Evolutionary conservation across 2,888 invertebrate species (phyloP), one percentile per base, ranked within the genome.

Genomic region (Proisotoma minuta): DNA sequence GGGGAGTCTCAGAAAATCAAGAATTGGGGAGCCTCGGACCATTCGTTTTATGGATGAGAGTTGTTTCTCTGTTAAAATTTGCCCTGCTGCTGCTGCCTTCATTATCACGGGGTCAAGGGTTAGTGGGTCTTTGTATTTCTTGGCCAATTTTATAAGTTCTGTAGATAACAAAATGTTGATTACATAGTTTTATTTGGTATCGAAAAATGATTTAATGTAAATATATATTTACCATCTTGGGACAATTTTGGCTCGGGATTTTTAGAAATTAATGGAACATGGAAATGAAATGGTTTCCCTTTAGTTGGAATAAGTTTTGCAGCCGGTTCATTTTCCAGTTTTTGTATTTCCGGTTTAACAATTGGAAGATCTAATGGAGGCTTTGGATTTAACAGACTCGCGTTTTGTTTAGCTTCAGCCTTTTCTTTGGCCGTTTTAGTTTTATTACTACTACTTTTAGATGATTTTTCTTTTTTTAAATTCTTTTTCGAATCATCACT

Each of bases 211-310:
- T 43, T 43, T 43, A 4, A 12, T 43, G n/a, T n/a, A n/a, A n/a
- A 43, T 34, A 43, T 43, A 15, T 43, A n/a, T 43, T 29, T 22
- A 54, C 53, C 53, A 34, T 39, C 39, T 15, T 39, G 27, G 8
- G 18, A 22, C 5, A 40, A 1, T 23, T 22, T 52, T 20, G 27
- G 10, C 20, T 54, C 29, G 15, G 53, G 51, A 5, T 3, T 23
- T 12, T 49, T 22, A 10, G 63, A 47, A 2, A 65, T 8, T 8
- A 65, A 60, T 1, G 62, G 65, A 48, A 65, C 49, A 22, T 65
- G 65, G 18, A 65, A 65, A 24, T 65, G 65, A 39, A 65, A 65
- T 1, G 65, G 60, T 18, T 61, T 61, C 2, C 2, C 12, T 18
- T 56, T 23, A 4, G 56, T 56, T 20, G 43, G 43, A 24, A 56